Evolutionary conservation across 2,888 invertebrate genomes (phyloP), one percentile per base, ranked within the genome.

Genomic region (Isotomurus palustris): DNA sequence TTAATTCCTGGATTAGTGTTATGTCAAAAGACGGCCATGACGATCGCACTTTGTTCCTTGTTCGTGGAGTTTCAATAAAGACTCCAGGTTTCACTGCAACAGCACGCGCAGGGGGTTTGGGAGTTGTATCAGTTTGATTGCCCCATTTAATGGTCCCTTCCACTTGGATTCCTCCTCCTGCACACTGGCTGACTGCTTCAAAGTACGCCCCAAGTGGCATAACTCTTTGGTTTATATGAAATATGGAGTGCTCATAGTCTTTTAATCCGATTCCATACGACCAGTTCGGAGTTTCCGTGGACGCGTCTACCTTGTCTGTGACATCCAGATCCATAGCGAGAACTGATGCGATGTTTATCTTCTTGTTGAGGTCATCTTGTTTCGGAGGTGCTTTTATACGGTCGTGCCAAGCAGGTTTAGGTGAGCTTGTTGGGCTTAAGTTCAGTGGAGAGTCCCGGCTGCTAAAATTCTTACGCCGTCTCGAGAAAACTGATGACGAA

Each of bases 151-250:
- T 5, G 14, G 58, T 49, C 36, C 53, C 53, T 3, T 25, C 22
- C 10, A 48, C 52, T 2, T 47, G 43, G 3, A 43, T 50, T 36
- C 60, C 60, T 1, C 60, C 60, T 3, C 25, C 60, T 24, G 56
- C 51, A 19, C 44, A 56, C 25, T 60, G 60, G 19, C 51, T 51
- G 2, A 53, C 32, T 1, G 60, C 60, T 29, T 52, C 48, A 36
- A 60, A 60, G 28, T 56, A 29, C 17, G 51, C 32, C 17, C 49
- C 49, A 12, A 60, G 22, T 1, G 60, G 60, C n/a, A 58, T 25
- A 1, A 27, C 12, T 5, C 40, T 47, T n/a, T n/a, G n/a, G n/a
- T n/a, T n/a, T n/a, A n/a, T n/a, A n/a, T 45, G 4, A 10, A 29
- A 10, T 8, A 38, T 12, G 1, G 41, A 22, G 17, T 49, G 43